phyloP scores from a whole-genome alignment of 2,797 vertebrate species.

The Labeo calbasu region DNA sequence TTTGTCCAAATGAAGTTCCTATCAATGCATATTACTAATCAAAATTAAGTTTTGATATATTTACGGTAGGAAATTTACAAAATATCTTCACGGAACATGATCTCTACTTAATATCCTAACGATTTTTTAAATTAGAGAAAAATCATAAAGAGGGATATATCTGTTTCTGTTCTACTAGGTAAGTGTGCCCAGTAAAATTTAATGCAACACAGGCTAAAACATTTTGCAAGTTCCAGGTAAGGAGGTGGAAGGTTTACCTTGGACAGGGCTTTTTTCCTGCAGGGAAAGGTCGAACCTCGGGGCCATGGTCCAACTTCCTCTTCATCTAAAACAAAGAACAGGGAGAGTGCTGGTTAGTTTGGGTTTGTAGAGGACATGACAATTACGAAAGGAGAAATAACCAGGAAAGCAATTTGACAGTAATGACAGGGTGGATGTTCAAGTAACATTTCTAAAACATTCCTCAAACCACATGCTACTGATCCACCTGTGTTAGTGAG shows the following conservation, averaged over 20 bases:
- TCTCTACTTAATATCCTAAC: too few species aligned
- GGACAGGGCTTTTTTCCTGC: constrained; percentile 99
- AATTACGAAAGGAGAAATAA: constrained; percentile 23
- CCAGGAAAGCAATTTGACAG: constrained; percentile 36
- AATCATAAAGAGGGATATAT: not conserved
- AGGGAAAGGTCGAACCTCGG: constrained; percentile 99
- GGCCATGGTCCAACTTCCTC: constrained; percentile 99
- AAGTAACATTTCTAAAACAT: constrained; percentile 32
- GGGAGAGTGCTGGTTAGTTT: constrained; percentile 58
- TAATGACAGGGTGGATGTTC: constrained; percentile 40
- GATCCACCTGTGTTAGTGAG: not conserved
- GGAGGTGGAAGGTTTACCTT: constrained; percentile 81
- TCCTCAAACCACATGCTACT: not conserved
- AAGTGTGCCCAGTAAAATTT: not conserved
- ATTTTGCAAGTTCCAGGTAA: not conserved
- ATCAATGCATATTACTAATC: too few species aligned
- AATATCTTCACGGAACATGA: too few species aligned
- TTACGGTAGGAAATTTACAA: too few species aligned
- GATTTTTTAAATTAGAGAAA: not conserved
- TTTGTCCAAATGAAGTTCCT: too few species aligned
- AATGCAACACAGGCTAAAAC: not conserved
- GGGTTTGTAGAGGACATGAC: constrained; percentile 3
- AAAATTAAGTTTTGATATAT: too few species aligned
- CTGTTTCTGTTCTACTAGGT: not conserved
- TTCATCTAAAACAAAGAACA: constrained; percentile 90